phyloP scores from a whole-genome alignment of 1,140 invertebrate genomes.

The Lordiphosa clarofinis region DNA sequence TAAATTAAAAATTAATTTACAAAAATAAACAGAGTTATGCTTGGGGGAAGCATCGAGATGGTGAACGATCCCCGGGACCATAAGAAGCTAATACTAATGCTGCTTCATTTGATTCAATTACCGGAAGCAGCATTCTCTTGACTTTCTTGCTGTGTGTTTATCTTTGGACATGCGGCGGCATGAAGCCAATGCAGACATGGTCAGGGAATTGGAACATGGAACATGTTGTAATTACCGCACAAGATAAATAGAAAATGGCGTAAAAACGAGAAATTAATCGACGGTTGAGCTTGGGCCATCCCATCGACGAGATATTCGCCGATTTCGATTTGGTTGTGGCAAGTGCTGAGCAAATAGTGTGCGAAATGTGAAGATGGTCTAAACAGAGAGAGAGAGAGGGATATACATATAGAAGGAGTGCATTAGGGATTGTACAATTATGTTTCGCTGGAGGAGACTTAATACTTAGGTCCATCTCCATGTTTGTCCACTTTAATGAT shows the following conservation, averaged over 20 bases:
- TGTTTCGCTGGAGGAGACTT: too few relatives aligned
- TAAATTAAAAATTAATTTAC: constrained; percentile 78
- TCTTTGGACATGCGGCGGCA: constrained; percentile 54
- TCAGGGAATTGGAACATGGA: constrained; percentile 1
- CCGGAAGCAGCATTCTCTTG: constrained; percentile 52
- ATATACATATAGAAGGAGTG: too few relatives aligned
- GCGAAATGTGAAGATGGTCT: constrained; percentile 14
- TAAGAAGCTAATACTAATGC: constrained; percentile 77
- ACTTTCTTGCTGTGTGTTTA: constrained; percentile 53
- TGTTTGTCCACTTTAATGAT: constrained; percentile 42
- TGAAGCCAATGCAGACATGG: constrained; percentile 22
- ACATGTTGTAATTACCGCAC: constrained; percentile 67
- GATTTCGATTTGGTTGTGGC: constrained; percentile 5
- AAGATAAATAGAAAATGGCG: constrained; percentile 77
- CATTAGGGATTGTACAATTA: too few relatives aligned
- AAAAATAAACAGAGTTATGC: constrained; percentile 73
- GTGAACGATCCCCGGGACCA: constrained; percentile 28
- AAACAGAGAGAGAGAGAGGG: too few relatives aligned
- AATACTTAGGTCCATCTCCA: too few relatives aligned
- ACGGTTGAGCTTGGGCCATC: constrained; percentile 31
- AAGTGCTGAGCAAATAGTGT: constrained; percentile 5
- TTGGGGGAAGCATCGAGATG: constrained; percentile 9
- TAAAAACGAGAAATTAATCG: constrained; percentile 76
- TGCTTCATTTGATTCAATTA: constrained; percentile 78
- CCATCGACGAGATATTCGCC: constrained; percentile 12